Evolutionary conservation across 1,140 invertebrate species (phyloP).

Genomic region (Chrysopa pallens): DNA sequence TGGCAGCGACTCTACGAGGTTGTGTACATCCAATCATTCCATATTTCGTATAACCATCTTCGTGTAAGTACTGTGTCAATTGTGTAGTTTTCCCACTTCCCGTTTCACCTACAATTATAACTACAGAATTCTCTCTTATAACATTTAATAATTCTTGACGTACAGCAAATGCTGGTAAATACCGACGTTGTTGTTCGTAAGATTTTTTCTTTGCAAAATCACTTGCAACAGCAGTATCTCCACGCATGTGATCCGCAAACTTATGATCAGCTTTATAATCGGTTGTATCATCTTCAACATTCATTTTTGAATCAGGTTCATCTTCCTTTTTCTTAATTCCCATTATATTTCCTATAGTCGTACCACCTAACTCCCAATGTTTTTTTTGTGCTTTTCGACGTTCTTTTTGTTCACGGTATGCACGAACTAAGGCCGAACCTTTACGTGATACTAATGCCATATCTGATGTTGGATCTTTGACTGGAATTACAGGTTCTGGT

Average conservation of each 20-base stretch:
- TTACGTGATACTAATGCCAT: slow-evolving; percentile 96
- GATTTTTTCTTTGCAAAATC: slow-evolving; percentile 81
- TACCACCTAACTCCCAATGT: slow-evolving; percentile 97
- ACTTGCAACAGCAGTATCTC: slow-evolving; percentile 48
- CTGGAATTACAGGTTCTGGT: slow-evolving; percentile 87
- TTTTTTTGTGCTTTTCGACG: slow-evolving; percentile 91
- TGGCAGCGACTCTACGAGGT: slow-evolving; percentile 89
- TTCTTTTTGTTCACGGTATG: slow-evolving; percentile 91
- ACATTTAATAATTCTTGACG: slow-evolving; percentile 83
- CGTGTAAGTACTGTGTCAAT: slow-evolving; percentile 95
- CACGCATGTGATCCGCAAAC: slow-evolving; percentile 87
- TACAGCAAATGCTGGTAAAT: slow-evolving; percentile 90
- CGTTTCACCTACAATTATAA: slow-evolving; percentile 96
- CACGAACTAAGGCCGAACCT: slow-evolving; percentile 77
- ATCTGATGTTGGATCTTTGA: slow-evolving; percentile 90
- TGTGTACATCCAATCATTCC: slow-evolving; percentile 94
- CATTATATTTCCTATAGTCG: slow-evolving; percentile 91
- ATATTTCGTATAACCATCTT: slow-evolving; percentile 86
- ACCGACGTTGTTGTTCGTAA: slow-evolving; percentile 76
- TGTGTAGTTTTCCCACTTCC: slow-evolving; percentile 99
- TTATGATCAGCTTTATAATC: slow-evolving; percentile 82
- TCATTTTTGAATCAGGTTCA: slow-evolving; percentile 41
- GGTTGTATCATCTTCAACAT: slow-evolving; percentile 36
- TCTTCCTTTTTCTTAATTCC: slow-evolving; percentile 76
- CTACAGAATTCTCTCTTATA: slow-evolving; percentile 87